These are phyloP conservation scores for Drosophila suzukii DNA, from an alignment of 1,140 invertebrate species.

Conservation along the genomic window DNA sequence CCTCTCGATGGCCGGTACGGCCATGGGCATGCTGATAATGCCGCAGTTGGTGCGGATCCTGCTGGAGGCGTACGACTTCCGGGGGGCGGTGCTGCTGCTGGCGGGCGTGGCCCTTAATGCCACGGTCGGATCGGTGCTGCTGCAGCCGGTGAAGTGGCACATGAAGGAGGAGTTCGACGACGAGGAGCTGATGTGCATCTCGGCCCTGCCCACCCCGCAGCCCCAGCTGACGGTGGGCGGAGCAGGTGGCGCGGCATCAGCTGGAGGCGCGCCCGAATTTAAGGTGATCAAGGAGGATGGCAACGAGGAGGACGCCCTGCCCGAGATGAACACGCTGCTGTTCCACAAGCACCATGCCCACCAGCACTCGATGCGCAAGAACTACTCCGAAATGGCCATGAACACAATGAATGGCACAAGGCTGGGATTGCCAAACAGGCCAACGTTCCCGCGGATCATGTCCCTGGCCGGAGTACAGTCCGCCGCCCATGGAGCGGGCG, in stretches of 20 bases:
- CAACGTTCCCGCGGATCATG: slow-evolving; percentile 84
- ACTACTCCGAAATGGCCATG: slow-evolving; percentile 83
- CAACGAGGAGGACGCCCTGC: slow-evolving; percentile 84
- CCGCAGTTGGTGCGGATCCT: slow-evolving; percentile 88
- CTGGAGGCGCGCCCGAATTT: slow-evolving; percentile 52
- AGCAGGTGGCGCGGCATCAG: slow-evolving; percentile 17
- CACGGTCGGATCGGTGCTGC: slow-evolving; percentile 87
- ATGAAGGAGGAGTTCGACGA: slow-evolving; percentile 87
- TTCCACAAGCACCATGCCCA: slow-evolving; percentile 70
- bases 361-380: slow-evolving; percentile 76
- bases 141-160: slow-evolving; percentile 89
- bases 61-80: slow-evolving; percentile 87
- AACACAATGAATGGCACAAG: slow-evolving; percentile 79
- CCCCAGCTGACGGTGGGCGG: slow-evolving; percentile 51
- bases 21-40: slow-evolving; percentile 90
- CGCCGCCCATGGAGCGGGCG: slow-evolving; percentile 58
- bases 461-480: slow-evolving; percentile 76
- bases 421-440: slow-evolving; percentile 75
- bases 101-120: slow-evolving; percentile 88
- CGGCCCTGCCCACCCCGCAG: slow-evolving; percentile 69
- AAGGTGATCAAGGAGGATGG: slow-evolving; percentile 84
- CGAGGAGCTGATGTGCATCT: slow-evolving; percentile 86
- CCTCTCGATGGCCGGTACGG: slow-evolving; percentile 90
- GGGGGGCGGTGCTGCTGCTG: slow-evolving; percentile 88
- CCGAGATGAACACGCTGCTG: slow-evolving; percentile 80